Evolutionary conservation across 2,797 vertebrate genomes (phyloP).

Genomic region (Pseudochirops corinnae): DNA sequence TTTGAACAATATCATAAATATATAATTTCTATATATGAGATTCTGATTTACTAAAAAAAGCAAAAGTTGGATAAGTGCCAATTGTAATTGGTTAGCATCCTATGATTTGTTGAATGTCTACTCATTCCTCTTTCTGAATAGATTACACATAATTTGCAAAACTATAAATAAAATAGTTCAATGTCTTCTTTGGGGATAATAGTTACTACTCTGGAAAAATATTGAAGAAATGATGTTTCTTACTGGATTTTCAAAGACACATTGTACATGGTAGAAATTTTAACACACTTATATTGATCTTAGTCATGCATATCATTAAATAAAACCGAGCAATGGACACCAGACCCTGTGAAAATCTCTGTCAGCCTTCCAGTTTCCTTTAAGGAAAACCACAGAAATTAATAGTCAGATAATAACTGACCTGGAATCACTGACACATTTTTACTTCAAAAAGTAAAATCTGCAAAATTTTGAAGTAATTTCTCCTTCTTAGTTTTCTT

Average conservation of each 20-base stretch:
- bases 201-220: neutral
- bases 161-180: neutral
- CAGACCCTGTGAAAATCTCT: accelerated
- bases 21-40: neutral
- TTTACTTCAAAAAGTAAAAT: conserved; percentile 26
- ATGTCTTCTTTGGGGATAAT: neutral
- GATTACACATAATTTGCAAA: neutral
- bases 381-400: neutral
- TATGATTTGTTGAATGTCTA: neutral
- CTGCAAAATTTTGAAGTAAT: neutral
- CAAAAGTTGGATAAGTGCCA: neutral
- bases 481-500: neutral
- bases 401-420: neutral
- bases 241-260: neutral
- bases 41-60: neutral
- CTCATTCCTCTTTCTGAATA: neutral
- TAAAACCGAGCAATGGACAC: neutral
- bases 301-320: accelerated
- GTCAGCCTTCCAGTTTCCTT: accelerated
- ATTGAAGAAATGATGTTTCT: neutral
- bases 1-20: neutral
- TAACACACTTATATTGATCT: neutral
- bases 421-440: neutral
- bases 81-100: neutral
- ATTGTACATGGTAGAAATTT: accelerated